Base-by-base conservation (phyloP, 2,797 vertebrate species). In the Avahi laniger region DNA sequence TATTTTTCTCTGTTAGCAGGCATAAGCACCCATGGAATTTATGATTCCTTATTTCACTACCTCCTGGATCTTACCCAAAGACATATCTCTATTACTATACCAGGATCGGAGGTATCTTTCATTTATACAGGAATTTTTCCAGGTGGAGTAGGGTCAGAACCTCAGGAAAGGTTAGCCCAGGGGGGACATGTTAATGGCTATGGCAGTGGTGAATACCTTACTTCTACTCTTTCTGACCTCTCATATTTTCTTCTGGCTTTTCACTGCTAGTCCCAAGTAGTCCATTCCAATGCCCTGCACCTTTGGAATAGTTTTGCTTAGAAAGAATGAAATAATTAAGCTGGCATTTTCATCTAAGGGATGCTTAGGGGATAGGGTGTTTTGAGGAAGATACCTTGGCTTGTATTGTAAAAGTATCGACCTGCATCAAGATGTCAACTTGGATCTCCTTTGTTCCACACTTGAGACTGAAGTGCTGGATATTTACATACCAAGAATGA, bases 21-120 rank as follows among this genome's bases (percentile, higher is more conserved):
- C 93, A 92, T 96, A 96, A 97, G 83, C 96, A 98, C 91, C 89
- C 86, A 38, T 14, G 83, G 80, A 91, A 97, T 97, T 97, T 92
- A 97, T 96, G 76, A 92, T 67, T 93, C 90, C 90, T 95, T 81
- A 82, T 96, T 96, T 95, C 76, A 65, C 94, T 89, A 88, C 89
- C 69, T 93, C 81, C 94, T 97, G 96, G 94, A 93, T 94, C 73
- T 35, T 35, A 88, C 43, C 79, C 94, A 95, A 54, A 95, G 82
- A 93, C 46, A 18, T 17, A 89, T 81, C 76, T 81, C 35, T 84
- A 28, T 52, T 59, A 30, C 92, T 81, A 75, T 3, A 8, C 41
- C 48, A 92, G 61, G 33, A 70, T 70, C n/a, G 73, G 30, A 75
- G 30, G 67, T 30, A 43, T n/a, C 70, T 43, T 86, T 69, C 75